These are phyloP conservation scores for Drosophila yakuba DNA, from an alignment of 1,140 invertebrate species.

Conservation along the genomic window DNA sequence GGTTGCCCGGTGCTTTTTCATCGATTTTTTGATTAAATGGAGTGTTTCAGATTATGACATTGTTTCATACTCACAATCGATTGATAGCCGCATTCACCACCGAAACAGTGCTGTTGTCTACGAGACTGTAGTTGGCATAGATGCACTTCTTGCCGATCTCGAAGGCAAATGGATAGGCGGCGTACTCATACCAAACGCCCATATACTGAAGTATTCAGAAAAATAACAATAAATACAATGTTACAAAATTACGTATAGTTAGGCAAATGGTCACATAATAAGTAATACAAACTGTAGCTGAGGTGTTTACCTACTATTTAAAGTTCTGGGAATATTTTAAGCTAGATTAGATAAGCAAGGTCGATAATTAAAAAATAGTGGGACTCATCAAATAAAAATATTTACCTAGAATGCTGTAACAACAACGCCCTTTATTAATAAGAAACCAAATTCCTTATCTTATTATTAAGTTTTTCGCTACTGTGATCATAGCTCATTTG, in stretches of 20 bases:
- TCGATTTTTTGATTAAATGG: neutral
- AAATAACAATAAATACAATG: too few species aligned
- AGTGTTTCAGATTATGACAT: neutral
- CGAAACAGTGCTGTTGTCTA: conserved; percentile 87
- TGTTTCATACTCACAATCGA: conserved; percentile 85
- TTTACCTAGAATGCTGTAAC: too few species aligned
- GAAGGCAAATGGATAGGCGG: conserved; percentile 91
- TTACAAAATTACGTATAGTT: neutral
- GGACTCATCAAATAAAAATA: too few species aligned
- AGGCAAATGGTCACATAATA: neutral
- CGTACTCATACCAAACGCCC: conserved; percentile 92
- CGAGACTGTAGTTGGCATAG: conserved; percentile 88
- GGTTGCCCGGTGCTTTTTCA: conserved; percentile 50
- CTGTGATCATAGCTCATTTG: too few species aligned
- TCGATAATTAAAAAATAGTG: neutral
- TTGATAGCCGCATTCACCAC: conserved; percentile 84
- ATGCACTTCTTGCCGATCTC: conserved; percentile 91
- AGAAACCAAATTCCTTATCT: too few species aligned
- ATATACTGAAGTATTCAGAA: conserved; percentile 52
- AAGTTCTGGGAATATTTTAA: neutral
- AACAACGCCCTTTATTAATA: too few species aligned
- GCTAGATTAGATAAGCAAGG: neutral
- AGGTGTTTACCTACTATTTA: neutral
- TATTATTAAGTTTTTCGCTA: too few species aligned
- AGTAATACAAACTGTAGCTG: neutral